Base-by-base conservation (phyloP, 2,113 vertebrate genomes). In the Natator depressus region DNA sequence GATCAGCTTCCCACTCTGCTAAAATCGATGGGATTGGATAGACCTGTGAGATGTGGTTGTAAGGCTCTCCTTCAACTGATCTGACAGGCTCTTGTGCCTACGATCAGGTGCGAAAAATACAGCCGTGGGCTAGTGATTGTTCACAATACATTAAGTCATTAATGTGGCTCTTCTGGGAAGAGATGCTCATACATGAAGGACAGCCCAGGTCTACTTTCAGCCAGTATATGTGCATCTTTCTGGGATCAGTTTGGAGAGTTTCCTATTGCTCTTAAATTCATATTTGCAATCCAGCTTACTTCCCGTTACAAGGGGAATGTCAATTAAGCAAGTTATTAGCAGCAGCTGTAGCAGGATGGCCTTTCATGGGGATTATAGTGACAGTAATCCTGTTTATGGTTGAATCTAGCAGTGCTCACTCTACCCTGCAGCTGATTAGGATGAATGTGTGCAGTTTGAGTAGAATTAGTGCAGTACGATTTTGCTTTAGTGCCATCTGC, bases 401-500 rank as follows among this genome's bases (percentile, higher is more conserved):
- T 78, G 24, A 78, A 78, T 25, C 42, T 47, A 76, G 11, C 24
- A 76, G 27, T 27, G 38, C 22, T 42, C 72, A 75, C 17, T 75
- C 46, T 22, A 85, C 62, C 42, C 19, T 84, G 27, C 47, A 13
- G 27, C 38, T 84, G 22, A 80, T 83, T 19, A 47, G 3, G 8
- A 25, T 62, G 76, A 89, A 69, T 75, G 42, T 62, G 29, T 17
- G 62, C 3, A 76, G 10, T 65, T 27, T 65, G 51, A 47, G 51
- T 35, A 57, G 50, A 49, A 89, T 80, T 81, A 82, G 72, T 82
- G 25, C 16, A 80, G 53, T 14, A 57, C 91, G 20, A 38, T 80
- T 50, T 90, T 69, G 55, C 87, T 93, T 90, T 96, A 91, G 95
- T 96, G 95, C 93, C 94, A 90, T 88, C 97, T 97, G 65, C 91